These are phyloP conservation scores for Drosophila neonasuta DNA, from an alignment of 2,888 invertebrate species.

Conservation along the genomic window DNA sequence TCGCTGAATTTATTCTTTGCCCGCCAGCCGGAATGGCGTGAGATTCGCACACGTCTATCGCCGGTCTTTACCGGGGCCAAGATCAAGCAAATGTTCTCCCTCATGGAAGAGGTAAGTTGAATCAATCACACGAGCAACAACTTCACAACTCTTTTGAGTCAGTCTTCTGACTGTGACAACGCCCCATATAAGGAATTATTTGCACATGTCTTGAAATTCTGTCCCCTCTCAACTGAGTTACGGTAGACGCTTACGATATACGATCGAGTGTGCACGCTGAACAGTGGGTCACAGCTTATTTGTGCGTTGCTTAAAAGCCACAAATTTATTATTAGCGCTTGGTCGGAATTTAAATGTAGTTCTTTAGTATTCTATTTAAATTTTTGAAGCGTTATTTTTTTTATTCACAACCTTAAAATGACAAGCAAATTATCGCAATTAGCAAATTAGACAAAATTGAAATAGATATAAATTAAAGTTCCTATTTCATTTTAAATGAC, in stretches of 20 bases:
- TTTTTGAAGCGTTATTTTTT: no score
- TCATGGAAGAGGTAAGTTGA: conserved; percentile 79
- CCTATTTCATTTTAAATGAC: no score
- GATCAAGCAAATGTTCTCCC: conserved; percentile 81
- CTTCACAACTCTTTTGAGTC: background rate
- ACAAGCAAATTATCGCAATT: no score
- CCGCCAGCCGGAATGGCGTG: conserved; percentile 83
- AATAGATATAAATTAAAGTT: no score
- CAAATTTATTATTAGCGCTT: no score
- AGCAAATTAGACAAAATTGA: no score
- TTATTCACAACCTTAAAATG: no score
- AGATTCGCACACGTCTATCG: conserved; percentile 81
- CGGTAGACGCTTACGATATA: background rate
- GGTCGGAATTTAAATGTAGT: no score
- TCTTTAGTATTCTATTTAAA: background rate
- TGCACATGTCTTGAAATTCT: background rate
- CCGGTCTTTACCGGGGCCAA: conserved; percentile 82
- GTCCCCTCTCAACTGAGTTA: background rate
- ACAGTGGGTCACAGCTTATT: background rate
- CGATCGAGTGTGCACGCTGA: background rate
- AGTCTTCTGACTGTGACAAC: background rate
- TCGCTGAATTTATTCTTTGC: conserved; percentile 82
- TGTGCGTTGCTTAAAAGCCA: background rate
- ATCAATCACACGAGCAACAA: background rate
- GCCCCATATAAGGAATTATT: conserved; percentile 1